Percentiles rank a stretch among this genome's conserved stretches.
These are phyloP conservation scores for Toxotes lorentzi DNA, from an alignment of 2,797 vertebrate species.

Conservation along the genomic window DNA sequence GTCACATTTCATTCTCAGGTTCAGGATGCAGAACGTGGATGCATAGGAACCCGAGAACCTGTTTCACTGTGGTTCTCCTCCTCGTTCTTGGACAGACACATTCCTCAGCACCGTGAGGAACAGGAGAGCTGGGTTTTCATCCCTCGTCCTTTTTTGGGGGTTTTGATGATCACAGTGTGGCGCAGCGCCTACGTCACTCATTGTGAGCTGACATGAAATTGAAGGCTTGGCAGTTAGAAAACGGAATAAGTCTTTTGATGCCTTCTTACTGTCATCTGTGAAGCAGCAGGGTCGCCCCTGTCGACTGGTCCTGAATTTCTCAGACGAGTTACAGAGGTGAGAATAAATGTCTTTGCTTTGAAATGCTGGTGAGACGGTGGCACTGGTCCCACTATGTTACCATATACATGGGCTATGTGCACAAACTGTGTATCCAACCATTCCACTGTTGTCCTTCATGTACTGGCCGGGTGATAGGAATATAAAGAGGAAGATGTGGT, in stretches of 20 bases:
- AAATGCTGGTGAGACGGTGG: neutral
- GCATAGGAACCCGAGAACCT: neutral
- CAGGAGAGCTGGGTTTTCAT: slow-evolving; percentile 9
- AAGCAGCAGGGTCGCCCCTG: slow-evolving; percentile 8
- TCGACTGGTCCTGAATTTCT: neutral
- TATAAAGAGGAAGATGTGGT: no score
- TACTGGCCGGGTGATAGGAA: no score
- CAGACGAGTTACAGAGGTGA: neutral
- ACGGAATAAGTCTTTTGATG: slow-evolving; percentile 3
- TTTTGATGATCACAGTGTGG: slow-evolving; percentile 21
- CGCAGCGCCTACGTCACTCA: neutral
- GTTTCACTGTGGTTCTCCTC: neutral
- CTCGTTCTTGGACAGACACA: neutral
- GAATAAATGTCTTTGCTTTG: neutral
- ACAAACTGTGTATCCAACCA: neutral
- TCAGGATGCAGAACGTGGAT: neutral
- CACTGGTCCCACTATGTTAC: no score
- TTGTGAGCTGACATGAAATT: slow-evolving; percentile 6
- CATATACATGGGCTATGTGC: neutral
- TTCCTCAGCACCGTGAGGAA: neutral
- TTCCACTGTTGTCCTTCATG: no score
- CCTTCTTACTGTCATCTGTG: neutral
- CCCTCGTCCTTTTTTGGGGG: neutral
- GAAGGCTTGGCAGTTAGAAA: neutral
- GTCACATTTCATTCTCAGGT: slow-evolving; percentile 20